phyloP scores from a whole-genome alignment of 2,888 invertebrate species.

The Azorinus chamasolen region DNA sequence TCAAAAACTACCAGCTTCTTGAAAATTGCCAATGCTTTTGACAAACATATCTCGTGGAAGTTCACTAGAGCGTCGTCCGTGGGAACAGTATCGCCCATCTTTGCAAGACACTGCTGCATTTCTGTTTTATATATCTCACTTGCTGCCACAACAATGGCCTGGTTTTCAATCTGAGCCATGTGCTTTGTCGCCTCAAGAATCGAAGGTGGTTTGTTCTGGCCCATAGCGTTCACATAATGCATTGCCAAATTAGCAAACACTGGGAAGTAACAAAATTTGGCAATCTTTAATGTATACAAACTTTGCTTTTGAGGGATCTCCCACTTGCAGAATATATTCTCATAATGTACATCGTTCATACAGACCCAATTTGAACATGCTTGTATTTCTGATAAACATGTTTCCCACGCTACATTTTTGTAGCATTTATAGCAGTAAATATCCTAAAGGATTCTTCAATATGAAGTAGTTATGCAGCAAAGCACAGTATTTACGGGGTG shows the following conservation, averaged over 20 bases:
- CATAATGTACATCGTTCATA: too few species aligned
- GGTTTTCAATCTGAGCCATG: constrained; percentile 6
- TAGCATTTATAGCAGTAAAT: too few species aligned
- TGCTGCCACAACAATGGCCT: background rate
- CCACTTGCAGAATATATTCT: too few species aligned
- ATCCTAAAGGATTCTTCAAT: too few species aligned
- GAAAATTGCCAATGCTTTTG: background rate
- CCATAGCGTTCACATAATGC: background rate
- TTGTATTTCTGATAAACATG: too few species aligned
- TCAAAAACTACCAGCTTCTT: constrained; percentile 1
- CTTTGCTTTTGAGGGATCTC: too few species aligned
- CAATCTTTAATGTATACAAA: too few species aligned
- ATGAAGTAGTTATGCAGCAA: too few species aligned
- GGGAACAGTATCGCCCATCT: constrained; percentile 1
- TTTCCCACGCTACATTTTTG: too few species aligned
- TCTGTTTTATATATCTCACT: constrained; percentile 6
- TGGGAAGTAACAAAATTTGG: too few species aligned
- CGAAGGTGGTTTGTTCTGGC: background rate
- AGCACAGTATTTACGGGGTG: too few species aligned
- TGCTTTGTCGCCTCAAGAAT: background rate
- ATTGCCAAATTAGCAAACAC: constrained; percentile 4
- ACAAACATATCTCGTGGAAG: constrained; percentile 3
- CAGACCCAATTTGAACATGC: too few species aligned
- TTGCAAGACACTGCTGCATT: constrained; percentile 4
- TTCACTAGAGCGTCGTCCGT: constrained; percentile 1